Base-by-base conservation (phyloP, 2,797 vertebrate species). In the Ispidina lecontei region DNA sequence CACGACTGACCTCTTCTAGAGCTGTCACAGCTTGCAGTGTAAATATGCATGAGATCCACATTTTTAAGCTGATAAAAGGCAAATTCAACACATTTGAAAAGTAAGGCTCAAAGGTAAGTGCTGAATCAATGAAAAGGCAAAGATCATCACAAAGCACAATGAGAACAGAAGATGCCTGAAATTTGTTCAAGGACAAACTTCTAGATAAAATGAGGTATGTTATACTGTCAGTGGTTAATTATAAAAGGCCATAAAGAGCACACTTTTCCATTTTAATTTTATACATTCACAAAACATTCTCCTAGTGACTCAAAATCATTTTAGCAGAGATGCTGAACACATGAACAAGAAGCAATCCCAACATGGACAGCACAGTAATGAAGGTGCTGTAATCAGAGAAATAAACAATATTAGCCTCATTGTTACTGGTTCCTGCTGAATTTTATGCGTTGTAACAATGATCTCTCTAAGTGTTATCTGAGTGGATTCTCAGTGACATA, bases 21-120 rank as follows among this genome's bases (percentile, higher is more conserved):
- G 44, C 81, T 87, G 87, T 94, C 93, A 76, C 80, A 89, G 87
- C 47, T 77, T 81, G 46, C 85, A 55, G 23, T 77, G 79, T 93
- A 95, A 94, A 91, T 95, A 95, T 63, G 91, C 85, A 93, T 87
- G 85, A 71, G 80, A 92, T 79, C 52, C 90, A 87, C 83, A 90
- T 95, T 96, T 97, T 97, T 95, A 94, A 92, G 59, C 70, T 83
- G 71, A 82, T 94, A 95, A 94, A 94, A 91, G 81, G 95, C 94
- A 96, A 94, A 78, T 91, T 87, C 67, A 96, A 85, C 92, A 76
- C 95, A 94, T 87, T 86, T 96, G 85, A 95, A 95, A 96, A 84
- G 62, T 73, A 78, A 85, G 47, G 73, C 67, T 80, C 92, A 83
- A 89, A 96, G 88, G 79, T 84, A 95, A 95, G 47, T 92, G 81